A percentile compares a stretch with the other conserved stretches of the same genome.
These are phyloP conservation scores for Noctua pronuba DNA, from an alignment of 2,888 invertebrate species.

Conservation along the genomic window DNA sequence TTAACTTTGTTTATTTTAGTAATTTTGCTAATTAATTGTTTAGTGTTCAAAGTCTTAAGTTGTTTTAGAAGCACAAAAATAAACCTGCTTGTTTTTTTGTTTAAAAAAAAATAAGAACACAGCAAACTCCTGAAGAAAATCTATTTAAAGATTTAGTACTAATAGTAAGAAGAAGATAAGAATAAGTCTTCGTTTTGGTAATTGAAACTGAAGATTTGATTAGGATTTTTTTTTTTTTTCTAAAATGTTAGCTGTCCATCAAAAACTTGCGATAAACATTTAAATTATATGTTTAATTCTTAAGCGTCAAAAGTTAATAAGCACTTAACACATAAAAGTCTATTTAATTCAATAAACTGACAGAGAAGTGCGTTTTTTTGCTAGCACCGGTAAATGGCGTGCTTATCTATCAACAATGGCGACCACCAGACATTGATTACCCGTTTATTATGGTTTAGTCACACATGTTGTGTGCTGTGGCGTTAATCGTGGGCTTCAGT, in stretches of 20 bases:
- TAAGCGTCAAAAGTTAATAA: constrained; percentile 26
- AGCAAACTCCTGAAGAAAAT: not conserved
- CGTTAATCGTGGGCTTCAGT: not conserved
- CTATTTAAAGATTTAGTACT: not conserved
- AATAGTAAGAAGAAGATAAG: too few relatives aligned
- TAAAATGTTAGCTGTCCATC: not conserved
- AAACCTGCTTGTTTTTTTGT: not conserved
- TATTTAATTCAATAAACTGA: constrained; percentile 15
- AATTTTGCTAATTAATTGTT: constrained; percentile 11
- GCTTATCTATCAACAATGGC: constrained; percentile 44
- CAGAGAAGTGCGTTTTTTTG: constrained; percentile 44
- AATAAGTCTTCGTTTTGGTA: too few relatives aligned
- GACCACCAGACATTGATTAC: constrained; percentile 43
- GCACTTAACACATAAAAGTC: constrained; percentile 12
- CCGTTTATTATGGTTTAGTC: constrained; percentile 1
- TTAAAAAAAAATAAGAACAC: not conserved
- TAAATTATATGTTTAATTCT: not conserved
- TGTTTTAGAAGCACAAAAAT: not conserved
- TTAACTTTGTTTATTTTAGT: not conserved
- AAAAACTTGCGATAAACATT: not conserved
- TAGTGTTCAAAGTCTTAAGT: not conserved
- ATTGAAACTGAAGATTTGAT: constrained; percentile 1
- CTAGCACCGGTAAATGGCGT: constrained; percentile 32
- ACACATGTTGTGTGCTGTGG: not conserved
- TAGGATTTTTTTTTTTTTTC: not conserved